Conservation (phyloP, 2,888 invertebrate genomes). For the Leucophenga maculata region DNA sequence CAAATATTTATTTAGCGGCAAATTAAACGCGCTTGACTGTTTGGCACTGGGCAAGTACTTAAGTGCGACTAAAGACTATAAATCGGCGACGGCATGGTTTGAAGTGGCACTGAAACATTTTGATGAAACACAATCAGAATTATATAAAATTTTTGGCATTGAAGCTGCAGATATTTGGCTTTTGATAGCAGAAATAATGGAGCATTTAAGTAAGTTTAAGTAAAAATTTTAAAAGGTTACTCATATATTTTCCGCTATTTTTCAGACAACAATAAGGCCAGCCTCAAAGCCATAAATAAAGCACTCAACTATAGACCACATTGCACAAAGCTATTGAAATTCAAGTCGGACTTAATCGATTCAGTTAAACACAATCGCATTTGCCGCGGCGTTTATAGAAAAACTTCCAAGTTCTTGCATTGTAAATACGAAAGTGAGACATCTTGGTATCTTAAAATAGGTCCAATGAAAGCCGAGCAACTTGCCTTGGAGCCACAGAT, state of each 20-base stretch:
- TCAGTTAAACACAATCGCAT: constrained; percentile 4
- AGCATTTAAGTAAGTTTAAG: no score
- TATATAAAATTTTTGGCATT: constrained; percentile 33
- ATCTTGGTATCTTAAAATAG: neutral
- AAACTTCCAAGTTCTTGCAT: constrained; percentile 24
- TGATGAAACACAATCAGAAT: constrained; percentile 15
- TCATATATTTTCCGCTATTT: no score
- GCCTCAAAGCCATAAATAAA: neutral
- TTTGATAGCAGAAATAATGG: constrained; percentile 16
- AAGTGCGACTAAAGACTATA: neutral
- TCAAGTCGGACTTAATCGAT: neutral
- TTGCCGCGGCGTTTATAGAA: constrained; percentile 28
- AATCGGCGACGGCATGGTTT: constrained; percentile 38
- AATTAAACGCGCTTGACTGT: constrained; percentile 41
- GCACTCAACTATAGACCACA: neutral
- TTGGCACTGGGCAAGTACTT: constrained; percentile 38
- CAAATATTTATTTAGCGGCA: constrained; percentile 30
- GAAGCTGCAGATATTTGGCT: constrained; percentile 30
- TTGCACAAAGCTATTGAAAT: neutral
- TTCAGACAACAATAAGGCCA: neutral
- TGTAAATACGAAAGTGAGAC: constrained; percentile 28
- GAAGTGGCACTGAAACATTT: constrained; percentile 36
- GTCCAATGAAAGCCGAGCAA: neutral
- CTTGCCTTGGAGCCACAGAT: neutral
- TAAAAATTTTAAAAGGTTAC: no score